A percentile compares a stretch with the other conserved stretches of the same genome.
These are phyloP conservation scores for Penaeus japonicus DNA, from an alignment of 1,140 invertebrate species.

Conservation along the genomic window DNA sequence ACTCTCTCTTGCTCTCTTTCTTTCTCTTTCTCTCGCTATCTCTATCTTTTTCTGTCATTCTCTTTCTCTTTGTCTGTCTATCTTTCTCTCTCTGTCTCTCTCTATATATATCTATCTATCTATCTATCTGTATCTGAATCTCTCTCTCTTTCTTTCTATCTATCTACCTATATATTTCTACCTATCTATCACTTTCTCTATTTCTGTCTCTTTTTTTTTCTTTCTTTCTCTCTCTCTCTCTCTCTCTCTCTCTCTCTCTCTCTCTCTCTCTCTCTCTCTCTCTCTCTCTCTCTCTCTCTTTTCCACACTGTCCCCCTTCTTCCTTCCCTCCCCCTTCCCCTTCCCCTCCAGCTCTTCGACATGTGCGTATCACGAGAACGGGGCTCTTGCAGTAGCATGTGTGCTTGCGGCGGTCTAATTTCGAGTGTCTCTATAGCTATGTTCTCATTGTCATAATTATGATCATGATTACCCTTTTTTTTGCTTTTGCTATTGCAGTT, in stretches of 20 bases:
- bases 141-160: not conserved
- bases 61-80: not conserved
- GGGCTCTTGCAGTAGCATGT: too few relatives aligned
- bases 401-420: too few relatives aligned
- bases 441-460: too few relatives aligned
- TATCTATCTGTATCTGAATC: not conserved
- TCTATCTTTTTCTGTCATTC: not conserved
- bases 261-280: not conserved
- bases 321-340: too few relatives aligned
- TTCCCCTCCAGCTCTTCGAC: not conserved
- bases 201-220: not conserved
- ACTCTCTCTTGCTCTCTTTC: not conserved
- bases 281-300: not conserved
- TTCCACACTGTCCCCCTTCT: too few relatives aligned
- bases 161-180: not conserved
- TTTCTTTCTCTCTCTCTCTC: not conserved
- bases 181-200: not conserved
- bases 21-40: not conserved
- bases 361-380: too few relatives aligned
- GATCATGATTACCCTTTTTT: too few relatives aligned
- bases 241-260: not conserved
- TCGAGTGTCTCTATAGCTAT: too few relatives aligned
- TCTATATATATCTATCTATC: not conserved
- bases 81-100: not conserved
- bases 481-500: too few relatives aligned